A percentile compares a stretch with the other conserved stretches of the same genome.
These are phyloP conservation scores for Gymnothorax javanicus DNA, from an alignment of 2,797 vertebrate genomes.

Conservation along the genomic window DNA sequence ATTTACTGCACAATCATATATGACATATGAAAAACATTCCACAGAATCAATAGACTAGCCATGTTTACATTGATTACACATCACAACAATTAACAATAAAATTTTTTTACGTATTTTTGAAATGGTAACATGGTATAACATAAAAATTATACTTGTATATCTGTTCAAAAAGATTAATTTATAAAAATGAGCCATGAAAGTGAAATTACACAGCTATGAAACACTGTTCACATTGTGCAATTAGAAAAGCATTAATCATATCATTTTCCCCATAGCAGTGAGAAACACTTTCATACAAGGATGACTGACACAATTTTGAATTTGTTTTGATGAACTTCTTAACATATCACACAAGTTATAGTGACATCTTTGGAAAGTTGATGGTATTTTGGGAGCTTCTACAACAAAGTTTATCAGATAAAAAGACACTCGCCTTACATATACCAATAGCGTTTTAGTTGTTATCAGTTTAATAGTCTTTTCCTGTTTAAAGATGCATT, in stretches of 20 bases:
- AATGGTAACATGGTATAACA: too few species aligned
- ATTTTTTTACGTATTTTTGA: too few species aligned
- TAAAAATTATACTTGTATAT: too few species aligned
- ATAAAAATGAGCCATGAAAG: too few species aligned
- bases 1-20: neutral
- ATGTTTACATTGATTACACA: neutral
- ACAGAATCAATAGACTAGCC: neutral
- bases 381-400: slow-evolving; percentile 10
- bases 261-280: neutral
- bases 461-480: slow-evolving; percentile 59
- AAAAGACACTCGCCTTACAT: slow-evolving; percentile 41
- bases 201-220: too few species aligned
- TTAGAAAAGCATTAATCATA: too few species aligned
- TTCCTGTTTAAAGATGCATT: slow-evolving; percentile 72
- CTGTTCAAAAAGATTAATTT: too few species aligned
- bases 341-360: neutral
- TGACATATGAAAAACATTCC: neutral
- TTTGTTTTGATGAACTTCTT: neutral
- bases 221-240: too few species aligned
- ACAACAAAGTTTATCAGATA: slow-evolving; percentile 33
- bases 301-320: neutral
- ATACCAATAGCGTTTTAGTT: slow-evolving; percentile 54
- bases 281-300: neutral
- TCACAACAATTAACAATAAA: too few species aligned
- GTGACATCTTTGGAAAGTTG: neutral